Evolutionary conservation across 1,140 invertebrate species (phyloP).

Genomic region (Temnothorax nylanderi): DNA sequence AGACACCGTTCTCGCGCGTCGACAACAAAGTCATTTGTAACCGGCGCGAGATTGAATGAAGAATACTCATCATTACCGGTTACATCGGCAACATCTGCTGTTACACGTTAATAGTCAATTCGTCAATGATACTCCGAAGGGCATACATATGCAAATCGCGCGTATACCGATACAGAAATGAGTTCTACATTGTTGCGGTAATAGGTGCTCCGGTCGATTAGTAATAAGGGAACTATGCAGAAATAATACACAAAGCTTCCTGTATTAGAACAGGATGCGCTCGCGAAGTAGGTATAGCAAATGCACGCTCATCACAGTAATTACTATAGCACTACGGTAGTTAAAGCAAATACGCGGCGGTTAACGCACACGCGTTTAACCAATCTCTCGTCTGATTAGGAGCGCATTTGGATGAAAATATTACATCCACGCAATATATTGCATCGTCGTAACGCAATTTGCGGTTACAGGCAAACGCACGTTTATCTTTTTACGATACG

Average conservation of each 20-base stretch:
- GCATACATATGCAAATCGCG: neutral
- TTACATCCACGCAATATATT: neutral
- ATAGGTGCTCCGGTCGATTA: slow-evolving; percentile 4
- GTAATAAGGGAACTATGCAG: neutral
- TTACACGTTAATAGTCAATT: slow-evolving; percentile 54
- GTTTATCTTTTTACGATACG: neutral
- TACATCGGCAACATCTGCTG: slow-evolving; percentile 48
- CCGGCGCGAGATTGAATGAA: slow-evolving; percentile 38
- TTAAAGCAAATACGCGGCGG: neutral
- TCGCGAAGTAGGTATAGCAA: neutral
- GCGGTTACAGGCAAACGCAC: slow-evolving; percentile 9
- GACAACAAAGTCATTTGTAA: slow-evolving; percentile 52
- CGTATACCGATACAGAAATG: slow-evolving; percentile 22
- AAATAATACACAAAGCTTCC: slow-evolving; percentile 12
- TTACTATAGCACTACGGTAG: neutral
- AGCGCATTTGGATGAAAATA: slow-evolving; percentile 1
- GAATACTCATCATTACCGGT: slow-evolving; percentile 34
- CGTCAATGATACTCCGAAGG: slow-evolving; percentile 40
- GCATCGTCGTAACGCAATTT: slow-evolving; percentile 17
- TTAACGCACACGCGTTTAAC: neutral
- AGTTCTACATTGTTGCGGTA: slow-evolving; percentile 30
- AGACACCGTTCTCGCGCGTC: slow-evolving; percentile 8
- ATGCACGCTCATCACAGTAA: slow-evolving; percentile 17
- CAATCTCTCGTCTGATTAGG: slow-evolving; percentile 1
- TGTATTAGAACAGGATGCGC: slow-evolving; percentile 7